phyloP scores from a whole-genome alignment of 2,888 invertebrate species.

The Hymenopus coronatus region DNA sequence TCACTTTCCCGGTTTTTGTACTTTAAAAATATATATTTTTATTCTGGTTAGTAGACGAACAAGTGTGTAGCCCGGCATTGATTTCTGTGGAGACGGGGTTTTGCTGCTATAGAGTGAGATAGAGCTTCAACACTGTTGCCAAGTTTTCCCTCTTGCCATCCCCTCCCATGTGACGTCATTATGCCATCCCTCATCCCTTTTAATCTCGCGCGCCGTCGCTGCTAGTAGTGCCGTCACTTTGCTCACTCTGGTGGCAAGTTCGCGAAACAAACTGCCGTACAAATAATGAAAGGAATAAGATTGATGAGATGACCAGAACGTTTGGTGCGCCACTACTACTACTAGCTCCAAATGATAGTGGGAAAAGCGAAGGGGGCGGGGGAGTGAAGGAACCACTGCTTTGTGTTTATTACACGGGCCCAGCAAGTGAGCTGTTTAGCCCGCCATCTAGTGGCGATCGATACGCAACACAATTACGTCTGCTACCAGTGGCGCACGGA shows the following conservation, averaged over 20 bases:
- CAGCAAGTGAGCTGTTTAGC: neutral
- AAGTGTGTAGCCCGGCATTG: conserved; percentile 10
- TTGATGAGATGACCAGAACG: conserved; percentile 13
- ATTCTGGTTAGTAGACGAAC: conserved; percentile 6
- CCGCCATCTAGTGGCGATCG: neutral
- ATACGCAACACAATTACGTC: neutral
- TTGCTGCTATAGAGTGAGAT: neutral
- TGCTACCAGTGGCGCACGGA: neutral
- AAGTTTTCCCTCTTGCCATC: conserved; percentile 6
- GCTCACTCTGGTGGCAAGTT: conserved; percentile 11
- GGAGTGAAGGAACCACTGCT: neutral
- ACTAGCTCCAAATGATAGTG: neutral
- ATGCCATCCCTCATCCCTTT: conserved; percentile 20
- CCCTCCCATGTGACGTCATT: conserved; percentile 22
- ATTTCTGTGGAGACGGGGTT: conserved; percentile 8
- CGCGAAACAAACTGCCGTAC: conserved; percentile 19
- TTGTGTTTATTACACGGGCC: neutral
- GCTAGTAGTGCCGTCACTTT: neutral
- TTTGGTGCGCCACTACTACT: neutral
- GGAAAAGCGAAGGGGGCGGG: neutral
- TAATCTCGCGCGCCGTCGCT: conserved; percentile 4
- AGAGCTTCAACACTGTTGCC: conserved; percentile 28
- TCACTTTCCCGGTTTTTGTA: neutral
- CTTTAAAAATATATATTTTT: neutral
- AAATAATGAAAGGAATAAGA: conserved; percentile 24